Evolutionary conservation across 2,888 invertebrate genomes (phyloP).

Genomic region (Blastobasis adustella): DNA sequence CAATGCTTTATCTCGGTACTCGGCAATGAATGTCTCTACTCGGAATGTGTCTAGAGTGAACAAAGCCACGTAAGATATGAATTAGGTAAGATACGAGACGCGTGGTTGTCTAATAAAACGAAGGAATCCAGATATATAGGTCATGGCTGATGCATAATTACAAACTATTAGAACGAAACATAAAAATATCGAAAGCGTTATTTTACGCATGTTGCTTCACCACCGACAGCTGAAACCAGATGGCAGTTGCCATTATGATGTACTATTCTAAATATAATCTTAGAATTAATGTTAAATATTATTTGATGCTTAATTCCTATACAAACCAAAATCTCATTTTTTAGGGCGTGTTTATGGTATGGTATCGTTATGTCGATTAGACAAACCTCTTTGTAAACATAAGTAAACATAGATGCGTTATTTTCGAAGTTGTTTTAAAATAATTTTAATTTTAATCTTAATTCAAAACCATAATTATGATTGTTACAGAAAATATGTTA

Average conservation of each 20-base stretch:
- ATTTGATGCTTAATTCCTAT: too few species aligned
- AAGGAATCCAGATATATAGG: conserved; percentile 23
- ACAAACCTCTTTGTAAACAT: conserved; percentile 3
- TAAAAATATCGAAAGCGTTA: conserved; percentile 12
- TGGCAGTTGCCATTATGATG: background rate
- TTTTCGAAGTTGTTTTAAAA: too few species aligned
- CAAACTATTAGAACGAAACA: conserved; percentile 14
- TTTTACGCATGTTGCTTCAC: conserved; percentile 11
- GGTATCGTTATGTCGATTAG: conserved; percentile 43
- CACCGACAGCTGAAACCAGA: conserved; percentile 10
- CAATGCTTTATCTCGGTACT: too few species aligned
- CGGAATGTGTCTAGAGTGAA: background rate
- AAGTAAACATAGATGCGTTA: too few species aligned
- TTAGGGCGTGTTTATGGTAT: conserved; percentile 54
- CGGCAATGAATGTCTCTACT: too few species aligned
- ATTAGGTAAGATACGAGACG: too few species aligned
- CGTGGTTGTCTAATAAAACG: conserved; percentile 20
- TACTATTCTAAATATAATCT: background rate
- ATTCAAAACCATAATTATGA: too few species aligned
- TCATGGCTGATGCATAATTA: conserved; percentile 29
- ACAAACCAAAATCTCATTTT: too few species aligned
- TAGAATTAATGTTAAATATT: too few species aligned
- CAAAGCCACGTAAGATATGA: background rate
- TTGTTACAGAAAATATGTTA: too few species aligned
- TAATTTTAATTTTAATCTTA: too few species aligned